Evolutionary conservation across 1,140 invertebrate species (phyloP), one percentile per base, ranked within the genome.

Genomic region (Psilanteris sp.): DNA sequence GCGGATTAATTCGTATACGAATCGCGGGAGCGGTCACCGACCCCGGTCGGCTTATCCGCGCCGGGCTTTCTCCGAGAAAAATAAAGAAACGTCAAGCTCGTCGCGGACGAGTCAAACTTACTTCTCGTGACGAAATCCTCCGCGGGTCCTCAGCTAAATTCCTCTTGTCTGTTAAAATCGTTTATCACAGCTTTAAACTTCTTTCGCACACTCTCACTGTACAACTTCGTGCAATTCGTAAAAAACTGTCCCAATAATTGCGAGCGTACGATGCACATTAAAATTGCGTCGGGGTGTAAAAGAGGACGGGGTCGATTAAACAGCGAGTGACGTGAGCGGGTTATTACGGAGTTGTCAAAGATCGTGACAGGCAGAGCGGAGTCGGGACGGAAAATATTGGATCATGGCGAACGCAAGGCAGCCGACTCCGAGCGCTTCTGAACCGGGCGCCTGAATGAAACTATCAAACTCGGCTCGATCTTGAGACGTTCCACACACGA

Each of bases 381-480:
- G 15, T 70, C 18, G 54, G 54, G 66, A 70, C 66, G 54, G 67
- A 61, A 37, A 61, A 11, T 31, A 14, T 14, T 52, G 39, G 1
- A 14, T 41, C 48, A 62, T 62, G 48, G 31, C 43, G 32, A 31
- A 7, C 31, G 29, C 46, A 29, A 50, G 34, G 34, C 44, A 11
- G 14, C 43, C 43, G 31, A 32, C 43, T 37, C 15, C 14, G 24
- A 59, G 27, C 31, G 55, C 3, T 31, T 54, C 55, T 46, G 13
- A 61, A 43, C 46, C 67, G 46, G 24, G 13, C 67, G 44, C 46
- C 55, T 71, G 37, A 61, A 62, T 71, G 55, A 54, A 41, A 71
- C 67, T 71, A 55, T 9, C 44, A 37, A 20, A 1, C 4, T 4
- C 4, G 14, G 31, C 1, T 34, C 11, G 20, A 54, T 46, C 22